These are phyloP conservation scores for Ptychoptera contaminata DNA, from an alignment of 2,888 invertebrate species.

Conservation along the genomic window DNA sequence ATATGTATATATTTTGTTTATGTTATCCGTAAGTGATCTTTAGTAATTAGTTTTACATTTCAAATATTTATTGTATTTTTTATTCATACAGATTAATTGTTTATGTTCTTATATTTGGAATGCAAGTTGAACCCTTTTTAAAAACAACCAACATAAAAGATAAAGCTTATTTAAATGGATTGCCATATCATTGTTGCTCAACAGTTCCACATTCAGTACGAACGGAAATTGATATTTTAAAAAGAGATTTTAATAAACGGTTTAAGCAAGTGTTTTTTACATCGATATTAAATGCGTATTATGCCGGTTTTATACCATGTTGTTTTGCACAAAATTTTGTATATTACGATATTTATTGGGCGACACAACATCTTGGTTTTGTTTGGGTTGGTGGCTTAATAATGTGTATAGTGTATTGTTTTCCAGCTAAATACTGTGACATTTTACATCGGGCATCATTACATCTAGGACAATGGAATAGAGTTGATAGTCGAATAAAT, in stretches of 20 bases:
- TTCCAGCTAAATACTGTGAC: conserved; percentile 61
- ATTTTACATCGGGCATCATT: conserved; percentile 76
- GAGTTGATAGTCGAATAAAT: conserved; percentile 18
- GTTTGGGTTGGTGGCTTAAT: conserved; percentile 75
- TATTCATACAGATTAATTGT: conserved; percentile 51
- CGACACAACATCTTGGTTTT: conserved; percentile 68
- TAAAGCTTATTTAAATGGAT: conserved; percentile 32
- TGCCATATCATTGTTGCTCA: conserved; percentile 62
- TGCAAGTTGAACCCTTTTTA: conserved; percentile 59
- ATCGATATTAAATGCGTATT: conserved; percentile 73
- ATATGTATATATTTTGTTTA: conserved; percentile 67
- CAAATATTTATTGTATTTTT: conserved; percentile 1
- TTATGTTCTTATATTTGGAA: conserved; percentile 69
- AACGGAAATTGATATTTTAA: conserved; percentile 69
- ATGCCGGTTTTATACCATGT: conserved; percentile 76
- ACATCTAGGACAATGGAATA: conserved; percentile 55
- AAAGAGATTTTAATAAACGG: conserved; percentile 76
- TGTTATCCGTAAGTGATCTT: conserved; percentile 80
- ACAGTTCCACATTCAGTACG: conserved; percentile 54
- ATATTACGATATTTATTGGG: conserved; percentile 71
- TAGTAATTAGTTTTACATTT: background rate
- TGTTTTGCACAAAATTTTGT: conserved; percentile 67
- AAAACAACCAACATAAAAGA: conserved; percentile 34
- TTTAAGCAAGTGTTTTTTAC: conserved; percentile 76
- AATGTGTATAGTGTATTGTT: conserved; percentile 53